Evolutionary conservation across 2,888 invertebrate species (phyloP), one percentile per base, ranked within the genome.

Genomic region (Drosophila meridionalis): DNA sequence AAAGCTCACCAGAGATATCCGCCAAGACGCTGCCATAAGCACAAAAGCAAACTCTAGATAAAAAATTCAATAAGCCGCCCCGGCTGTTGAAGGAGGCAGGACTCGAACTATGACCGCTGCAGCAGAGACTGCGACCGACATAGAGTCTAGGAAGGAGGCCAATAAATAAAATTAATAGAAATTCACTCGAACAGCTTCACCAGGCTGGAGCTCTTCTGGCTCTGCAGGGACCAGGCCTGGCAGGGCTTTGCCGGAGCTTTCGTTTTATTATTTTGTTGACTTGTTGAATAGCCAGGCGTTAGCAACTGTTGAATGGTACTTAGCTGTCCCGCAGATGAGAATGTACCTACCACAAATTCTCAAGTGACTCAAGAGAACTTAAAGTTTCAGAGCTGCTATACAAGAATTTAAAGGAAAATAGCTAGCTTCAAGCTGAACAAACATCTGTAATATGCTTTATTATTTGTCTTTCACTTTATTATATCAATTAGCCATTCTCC

Each of bases 81-180:
- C 14, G 28, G 38, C 55, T 52, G 60, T 42, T 61, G 38, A 56
- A 48, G 64, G 43, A 34, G 56, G 67, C 71, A 82, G 71, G 79
- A 84, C 79, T 78, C 78, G 84, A 81, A 73, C 82, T 63, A 79
- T 74, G 70, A 75, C 82, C 79, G 73, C 67, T 78, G n/a, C 45
- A 36, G 56, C 36, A 28, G 20, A 20, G 20, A 20, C 57, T 26
- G 52, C 60, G 87, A 80, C 89, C 89, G 32, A 32, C 32, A 11
- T 47, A 36, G 50, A 28, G 58, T 52, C 56, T 48, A 66, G 56
- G 70, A 65, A 78, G 60, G 83, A 69, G 90, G 86, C 90, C 85
- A 86, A 86, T 86, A 86, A 86, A 86, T 90, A 86, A 86, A 89
- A 86, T 86, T 88, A 86, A 90, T 89, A 83, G 83, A 64, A 88